phyloP scores from a whole-genome alignment of 2,797 vertebrate species.

The Trachops cirrhosus region DNA sequence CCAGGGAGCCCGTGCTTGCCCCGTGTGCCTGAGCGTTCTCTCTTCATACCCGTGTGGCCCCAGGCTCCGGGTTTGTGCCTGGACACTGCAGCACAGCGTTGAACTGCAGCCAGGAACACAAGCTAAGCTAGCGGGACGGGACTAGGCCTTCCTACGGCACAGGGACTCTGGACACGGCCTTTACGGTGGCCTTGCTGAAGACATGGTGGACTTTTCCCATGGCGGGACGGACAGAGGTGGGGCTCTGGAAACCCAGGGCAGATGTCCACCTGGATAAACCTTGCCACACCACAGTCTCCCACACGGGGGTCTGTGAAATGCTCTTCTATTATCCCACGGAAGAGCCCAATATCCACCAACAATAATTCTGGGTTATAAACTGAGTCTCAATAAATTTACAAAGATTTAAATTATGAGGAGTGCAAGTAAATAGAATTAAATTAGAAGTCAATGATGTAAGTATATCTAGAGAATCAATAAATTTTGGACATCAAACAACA shows the following conservation, averaged over 20 bases:
- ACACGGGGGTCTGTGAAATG: neutral
- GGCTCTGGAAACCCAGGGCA: neutral
- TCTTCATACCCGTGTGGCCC: neutral
- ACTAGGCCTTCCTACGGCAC: neutral
- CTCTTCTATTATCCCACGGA: neutral
- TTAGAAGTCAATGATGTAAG: neutral
- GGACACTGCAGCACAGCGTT: no score
- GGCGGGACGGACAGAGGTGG: neutral
- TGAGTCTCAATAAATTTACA: neutral
- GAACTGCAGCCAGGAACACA: neutral
- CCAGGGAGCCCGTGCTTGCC: no score
- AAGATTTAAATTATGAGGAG: neutral
- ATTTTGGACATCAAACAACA: neutral
- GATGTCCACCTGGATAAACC: neutral
- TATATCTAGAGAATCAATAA: neutral
- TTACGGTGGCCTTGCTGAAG: neutral
- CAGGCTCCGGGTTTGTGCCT: no score
- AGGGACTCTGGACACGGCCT: neutral
- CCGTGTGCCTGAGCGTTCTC: neutral
- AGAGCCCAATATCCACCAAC: neutral
- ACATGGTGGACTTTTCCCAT: neutral
- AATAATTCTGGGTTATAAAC: neutral
- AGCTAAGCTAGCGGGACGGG: neutral
- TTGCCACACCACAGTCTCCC: neutral
- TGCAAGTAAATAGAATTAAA: neutral